phyloP scores from a whole-genome alignment of 2,113 vertebrate species.

The Seriola aureovittata region DNA sequence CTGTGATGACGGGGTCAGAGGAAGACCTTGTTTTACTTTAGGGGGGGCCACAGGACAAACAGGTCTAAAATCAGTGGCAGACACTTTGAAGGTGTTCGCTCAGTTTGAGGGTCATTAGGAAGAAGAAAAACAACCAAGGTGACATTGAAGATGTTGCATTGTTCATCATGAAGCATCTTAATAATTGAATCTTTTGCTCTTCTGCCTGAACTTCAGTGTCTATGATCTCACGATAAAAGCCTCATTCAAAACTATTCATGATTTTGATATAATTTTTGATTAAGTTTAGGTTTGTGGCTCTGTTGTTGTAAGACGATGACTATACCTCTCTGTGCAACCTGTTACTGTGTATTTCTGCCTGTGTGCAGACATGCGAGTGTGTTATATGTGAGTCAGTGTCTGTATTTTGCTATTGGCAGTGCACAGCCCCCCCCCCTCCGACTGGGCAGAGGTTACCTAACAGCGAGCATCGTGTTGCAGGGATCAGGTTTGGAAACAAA shows the following conservation, averaged over 20 bases:
- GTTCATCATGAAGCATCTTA: background rate
- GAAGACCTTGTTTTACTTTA: too few relatives aligned
- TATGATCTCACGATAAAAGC: background rate
- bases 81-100: too few relatives aligned
- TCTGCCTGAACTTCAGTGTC: background rate
- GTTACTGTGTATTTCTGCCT: background rate
- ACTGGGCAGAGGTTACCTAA: conserved; percentile 46
- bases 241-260: too few relatives aligned
- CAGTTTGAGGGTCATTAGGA: too few relatives aligned
- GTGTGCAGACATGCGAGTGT: conserved; percentile 9
- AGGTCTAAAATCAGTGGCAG: too few relatives aligned
- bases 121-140: background rate
- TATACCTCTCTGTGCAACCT: background rate
- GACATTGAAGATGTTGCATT: background rate
- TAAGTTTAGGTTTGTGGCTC: background rate
- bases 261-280: too few relatives aligned
- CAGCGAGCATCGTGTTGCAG: conserved; percentile 42
- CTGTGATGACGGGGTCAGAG: too few relatives aligned
- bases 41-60: too few relatives aligned
- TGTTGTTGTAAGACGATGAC: background rate
- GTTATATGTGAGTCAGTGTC: conserved; percentile 21
- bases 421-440: background rate
- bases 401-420: conserved; percentile 30
- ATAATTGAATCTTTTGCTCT: background rate
- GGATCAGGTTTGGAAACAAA: conserved; percentile 54